Percentiles rank a stretch among this genome's conserved stretches.
Evolutionary conservation across 2,113 vertebrate species (phyloP).

Genomic region (Gymnorhina tibicen): DNA sequence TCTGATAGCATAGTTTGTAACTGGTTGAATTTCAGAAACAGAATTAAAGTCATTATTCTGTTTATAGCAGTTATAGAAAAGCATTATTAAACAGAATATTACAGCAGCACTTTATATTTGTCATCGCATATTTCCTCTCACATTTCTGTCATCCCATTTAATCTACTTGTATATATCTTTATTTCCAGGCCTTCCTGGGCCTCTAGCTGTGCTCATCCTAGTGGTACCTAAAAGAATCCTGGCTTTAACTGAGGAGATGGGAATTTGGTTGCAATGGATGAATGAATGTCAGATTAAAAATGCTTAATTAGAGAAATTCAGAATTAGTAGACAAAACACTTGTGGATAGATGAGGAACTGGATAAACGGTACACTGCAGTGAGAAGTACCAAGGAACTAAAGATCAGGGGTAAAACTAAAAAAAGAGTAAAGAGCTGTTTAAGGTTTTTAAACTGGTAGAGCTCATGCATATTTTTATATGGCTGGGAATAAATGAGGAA

Average conservation of each 20-base stretch:
- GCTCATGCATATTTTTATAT: not conserved
- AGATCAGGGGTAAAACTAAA: not conserved
- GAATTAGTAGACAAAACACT: not conserved
- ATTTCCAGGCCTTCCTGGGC: not conserved
- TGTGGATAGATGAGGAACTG: not conserved
- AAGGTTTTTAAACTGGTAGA: not conserved
- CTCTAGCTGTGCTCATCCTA: not conserved
- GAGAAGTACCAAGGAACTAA: not conserved
- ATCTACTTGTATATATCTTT: not conserved
- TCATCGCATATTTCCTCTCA: not conserved
- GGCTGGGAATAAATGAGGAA: not conserved
- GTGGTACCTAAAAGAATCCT: not conserved
- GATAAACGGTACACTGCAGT: not conserved
- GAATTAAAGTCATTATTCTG: not conserved
- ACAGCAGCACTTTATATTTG: not conserved
- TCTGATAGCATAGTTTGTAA: not conserved
- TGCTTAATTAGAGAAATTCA: not conserved
- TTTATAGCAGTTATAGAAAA: not conserved
- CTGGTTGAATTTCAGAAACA: not conserved
- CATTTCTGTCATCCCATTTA: not conserved
- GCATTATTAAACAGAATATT: not conserved
- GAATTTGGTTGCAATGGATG: not conserved
- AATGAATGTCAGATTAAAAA: not conserved
- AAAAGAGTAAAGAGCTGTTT: not conserved
- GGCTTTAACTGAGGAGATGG: not conserved